phyloP scores from a whole-genome alignment of 2,113 vertebrate species.

The Scolopax mira region DNA sequence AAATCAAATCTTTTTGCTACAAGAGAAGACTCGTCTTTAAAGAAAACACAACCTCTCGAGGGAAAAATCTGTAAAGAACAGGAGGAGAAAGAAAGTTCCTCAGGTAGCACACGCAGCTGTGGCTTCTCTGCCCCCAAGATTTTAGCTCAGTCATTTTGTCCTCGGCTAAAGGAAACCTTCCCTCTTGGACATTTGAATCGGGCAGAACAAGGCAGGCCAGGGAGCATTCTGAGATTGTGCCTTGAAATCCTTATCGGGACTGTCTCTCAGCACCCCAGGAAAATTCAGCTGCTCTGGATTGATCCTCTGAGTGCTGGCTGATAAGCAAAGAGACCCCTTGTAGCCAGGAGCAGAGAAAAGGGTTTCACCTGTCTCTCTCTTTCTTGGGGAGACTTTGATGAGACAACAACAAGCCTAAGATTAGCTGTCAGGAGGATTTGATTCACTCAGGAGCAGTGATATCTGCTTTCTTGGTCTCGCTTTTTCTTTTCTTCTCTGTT shows the following conservation, averaged over 20 bases:
- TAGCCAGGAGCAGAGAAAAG: background rate
- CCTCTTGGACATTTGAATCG: no score
- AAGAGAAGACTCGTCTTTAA: background rate
- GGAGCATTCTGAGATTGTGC: fast-evolving
- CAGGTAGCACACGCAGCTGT: background rate
- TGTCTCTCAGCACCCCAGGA: background rate
- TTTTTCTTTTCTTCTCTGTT: background rate
- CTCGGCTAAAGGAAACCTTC: background rate
- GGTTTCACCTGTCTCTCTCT: background rate
- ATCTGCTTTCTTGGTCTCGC: background rate
- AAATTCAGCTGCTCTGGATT: background rate
- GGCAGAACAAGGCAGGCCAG: background rate
- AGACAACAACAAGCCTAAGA: background rate
- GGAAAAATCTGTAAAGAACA: background rate
- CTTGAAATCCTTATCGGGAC: background rate
- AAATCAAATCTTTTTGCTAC: background rate
- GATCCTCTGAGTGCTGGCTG: background rate
- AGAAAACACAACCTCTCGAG: background rate
- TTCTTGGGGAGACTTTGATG: background rate
- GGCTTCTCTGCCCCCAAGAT: background rate
- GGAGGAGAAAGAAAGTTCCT: background rate
- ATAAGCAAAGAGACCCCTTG: background rate
- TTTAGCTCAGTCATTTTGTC: background rate
- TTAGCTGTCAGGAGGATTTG: background rate
- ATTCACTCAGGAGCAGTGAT: background rate